Evolutionary conservation across 2,113 vertebrate species (phyloP).

Genomic region (Callionymus lyra): DNA sequence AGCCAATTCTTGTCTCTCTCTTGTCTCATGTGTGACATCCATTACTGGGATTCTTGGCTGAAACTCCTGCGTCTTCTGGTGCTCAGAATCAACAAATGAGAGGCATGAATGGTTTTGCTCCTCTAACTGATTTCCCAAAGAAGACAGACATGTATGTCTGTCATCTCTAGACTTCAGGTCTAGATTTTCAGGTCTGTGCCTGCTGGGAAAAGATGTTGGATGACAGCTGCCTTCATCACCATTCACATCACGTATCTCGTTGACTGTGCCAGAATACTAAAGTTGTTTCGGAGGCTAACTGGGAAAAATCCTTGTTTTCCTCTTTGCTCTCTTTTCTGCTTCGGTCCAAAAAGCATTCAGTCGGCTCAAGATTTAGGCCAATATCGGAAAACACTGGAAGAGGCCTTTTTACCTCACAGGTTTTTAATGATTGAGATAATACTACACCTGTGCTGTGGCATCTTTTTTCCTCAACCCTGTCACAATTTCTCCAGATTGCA

Average conservation of each 20-base stretch:
- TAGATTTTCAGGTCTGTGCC: slow-evolving; percentile 2
- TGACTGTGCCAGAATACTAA: slow-evolving; percentile 1
- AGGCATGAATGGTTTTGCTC: slow-evolving; percentile 8
- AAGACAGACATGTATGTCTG: slow-evolving; percentile 15
- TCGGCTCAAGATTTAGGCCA: neutral
- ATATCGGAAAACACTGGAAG: neutral
- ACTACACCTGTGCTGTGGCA: slow-evolving; percentile 16
- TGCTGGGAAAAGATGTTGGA: slow-evolving; percentile 23
- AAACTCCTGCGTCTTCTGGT: slow-evolving; percentile 2
- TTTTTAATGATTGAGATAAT: slow-evolving; percentile 28
- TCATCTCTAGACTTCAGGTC: slow-evolving; percentile 16
- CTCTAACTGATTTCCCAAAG: slow-evolving; percentile 12
- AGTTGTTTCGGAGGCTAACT: slow-evolving; percentile 12
- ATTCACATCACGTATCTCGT: slow-evolving; percentile 3
- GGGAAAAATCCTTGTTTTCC: slow-evolving; percentile 21
- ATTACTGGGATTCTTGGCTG: slow-evolving; percentile 2
- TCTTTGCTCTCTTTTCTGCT: slow-evolving; percentile 6
- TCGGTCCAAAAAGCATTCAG: slow-evolving; percentile 3
- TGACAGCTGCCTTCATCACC: slow-evolving; percentile 19
- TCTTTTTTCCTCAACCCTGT: slow-evolving; percentile 27
- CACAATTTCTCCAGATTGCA: slow-evolving; percentile 38
- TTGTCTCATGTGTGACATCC: neutral
- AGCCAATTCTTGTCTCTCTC: neutral
- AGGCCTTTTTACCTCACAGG: slow-evolving; percentile 8
- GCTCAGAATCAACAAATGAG: slow-evolving; percentile 10